These are phyloP conservation scores for Acanthaster planci DNA, from an alignment of 35 echinoderm and acorn worm genomes.

Conservation along the genomic window DNA sequence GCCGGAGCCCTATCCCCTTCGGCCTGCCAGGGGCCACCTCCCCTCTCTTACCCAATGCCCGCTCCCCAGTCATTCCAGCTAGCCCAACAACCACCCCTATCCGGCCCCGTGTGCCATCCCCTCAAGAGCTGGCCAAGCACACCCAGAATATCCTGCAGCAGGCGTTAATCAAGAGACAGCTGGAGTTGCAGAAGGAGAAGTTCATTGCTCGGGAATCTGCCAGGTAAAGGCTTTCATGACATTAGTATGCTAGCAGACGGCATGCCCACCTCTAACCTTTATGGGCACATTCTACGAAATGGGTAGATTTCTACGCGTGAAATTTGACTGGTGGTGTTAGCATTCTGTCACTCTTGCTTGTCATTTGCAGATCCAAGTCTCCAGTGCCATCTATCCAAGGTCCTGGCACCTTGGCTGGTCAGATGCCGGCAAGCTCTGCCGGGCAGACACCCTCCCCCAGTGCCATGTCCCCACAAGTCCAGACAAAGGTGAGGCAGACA, in stretches of 20 bases:
- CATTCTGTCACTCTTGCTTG: no score
- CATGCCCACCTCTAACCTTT: no score
- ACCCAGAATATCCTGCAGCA: conserved; percentile 97
- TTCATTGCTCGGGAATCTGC: conserved; percentile 77
- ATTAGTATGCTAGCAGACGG: no score
- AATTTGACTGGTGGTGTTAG: no score
- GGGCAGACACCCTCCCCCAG: not conserved
- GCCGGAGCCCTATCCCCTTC: conserved; percentile 57
- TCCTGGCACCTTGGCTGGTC: not conserved
- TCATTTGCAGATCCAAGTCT: conserved; percentile 43
- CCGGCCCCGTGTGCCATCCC: conserved; percentile 79
- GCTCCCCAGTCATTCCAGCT: conserved; percentile 40
- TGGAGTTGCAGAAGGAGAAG: conserved; percentile 98
- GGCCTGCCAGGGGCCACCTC: conserved; percentile 27
- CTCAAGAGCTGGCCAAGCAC: conserved; percentile 92
- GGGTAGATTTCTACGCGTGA: no score
- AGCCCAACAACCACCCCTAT: conserved; percentile 40
- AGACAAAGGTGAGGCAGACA: not conserved
- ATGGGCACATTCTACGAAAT: no score
- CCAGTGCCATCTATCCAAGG: conserved; percentile 30
- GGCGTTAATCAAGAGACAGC: conserved; percentile 89
- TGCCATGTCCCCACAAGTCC: not conserved
- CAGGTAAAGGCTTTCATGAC: conserved; percentile 23
- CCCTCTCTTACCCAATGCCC: conserved; percentile 55
- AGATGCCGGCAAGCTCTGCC: not conserved